Evolutionary conservation across 2,113 vertebrate species (phyloP).

Genomic region (Poecile atricapillus): DNA sequence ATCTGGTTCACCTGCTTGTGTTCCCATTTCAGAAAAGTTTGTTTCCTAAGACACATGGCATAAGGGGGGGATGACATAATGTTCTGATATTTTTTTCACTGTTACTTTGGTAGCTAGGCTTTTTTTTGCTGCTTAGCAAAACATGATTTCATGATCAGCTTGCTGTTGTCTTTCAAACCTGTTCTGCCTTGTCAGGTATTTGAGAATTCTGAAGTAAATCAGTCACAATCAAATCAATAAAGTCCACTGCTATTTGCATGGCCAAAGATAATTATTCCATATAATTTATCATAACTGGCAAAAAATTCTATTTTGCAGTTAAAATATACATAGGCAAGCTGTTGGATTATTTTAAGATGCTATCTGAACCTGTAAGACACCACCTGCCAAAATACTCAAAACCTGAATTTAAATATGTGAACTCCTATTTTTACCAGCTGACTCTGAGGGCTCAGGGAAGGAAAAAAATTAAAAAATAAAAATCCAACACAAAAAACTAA

Average conservation of each 20-base stretch:
- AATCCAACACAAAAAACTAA: background rate
- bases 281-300: background rate
- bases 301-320: background rate
- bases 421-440: background rate
- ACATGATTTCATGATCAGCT: background rate
- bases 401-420: background rate
- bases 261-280: background rate
- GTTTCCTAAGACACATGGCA: background rate
- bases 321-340: background rate
- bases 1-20: background rate
- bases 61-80: background rate
- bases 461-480: no score
- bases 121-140: background rate
- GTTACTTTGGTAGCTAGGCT: background rate
- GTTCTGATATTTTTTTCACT: background rate
- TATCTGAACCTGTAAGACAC: background rate
- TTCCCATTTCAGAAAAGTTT: background rate
- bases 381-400: conserved; percentile 4
- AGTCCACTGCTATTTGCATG: background rate
- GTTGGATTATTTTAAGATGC: conserved; percentile 9
- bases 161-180: background rate
- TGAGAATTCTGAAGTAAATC: background rate
- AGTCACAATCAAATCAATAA: background rate
- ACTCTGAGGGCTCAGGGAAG: background rate
- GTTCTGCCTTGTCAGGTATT: background rate